Conservation (phyloP, 2,888 invertebrate species). For the Acleris cristana region DNA sequence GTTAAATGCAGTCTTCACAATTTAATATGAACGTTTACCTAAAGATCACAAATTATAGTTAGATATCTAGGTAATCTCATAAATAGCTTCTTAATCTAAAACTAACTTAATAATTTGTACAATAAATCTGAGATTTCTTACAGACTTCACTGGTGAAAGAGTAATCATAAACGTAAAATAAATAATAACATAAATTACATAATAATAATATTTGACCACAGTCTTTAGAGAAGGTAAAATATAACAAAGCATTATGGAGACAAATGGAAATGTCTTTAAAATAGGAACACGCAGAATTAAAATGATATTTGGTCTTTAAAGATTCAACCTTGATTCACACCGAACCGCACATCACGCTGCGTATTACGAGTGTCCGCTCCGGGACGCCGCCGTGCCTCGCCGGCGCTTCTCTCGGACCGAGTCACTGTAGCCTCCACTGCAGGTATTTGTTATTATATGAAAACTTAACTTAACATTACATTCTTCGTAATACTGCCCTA, state of each 20-base stretch:
- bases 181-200: conserved; percentile 76
- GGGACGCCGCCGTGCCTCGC: conserved; percentile 59
- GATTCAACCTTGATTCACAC: conserved; percentile 49
- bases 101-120: conserved; percentile 81
- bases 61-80: conserved; percentile 81
- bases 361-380: conserved; percentile 52
- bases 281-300: conserved; percentile 74
- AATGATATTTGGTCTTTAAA: conserved; percentile 71
- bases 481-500: conserved; percentile 70
- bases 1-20: conserved; percentile 79
- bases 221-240: conserved; percentile 72
- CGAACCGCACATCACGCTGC: conserved; percentile 45
- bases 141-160: conserved; percentile 68
- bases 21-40: conserved; percentile 60
- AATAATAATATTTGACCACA: conserved; percentile 75
- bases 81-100: conserved; percentile 75
- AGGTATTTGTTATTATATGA: conserved; percentile 51
- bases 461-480: conserved; percentile 63
- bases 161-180: conserved; percentile 76
- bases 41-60: conserved; percentile 79
- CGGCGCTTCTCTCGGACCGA: conserved; percentile 58
- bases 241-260: conserved; percentile 63
- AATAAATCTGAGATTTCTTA: conserved; percentile 70
- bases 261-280: conserved; percentile 71
- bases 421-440: conserved; percentile 71